Evolutionary conservation across 2,888 invertebrate genomes (phyloP).

Genomic region (Diabrotica balteata): DNA sequence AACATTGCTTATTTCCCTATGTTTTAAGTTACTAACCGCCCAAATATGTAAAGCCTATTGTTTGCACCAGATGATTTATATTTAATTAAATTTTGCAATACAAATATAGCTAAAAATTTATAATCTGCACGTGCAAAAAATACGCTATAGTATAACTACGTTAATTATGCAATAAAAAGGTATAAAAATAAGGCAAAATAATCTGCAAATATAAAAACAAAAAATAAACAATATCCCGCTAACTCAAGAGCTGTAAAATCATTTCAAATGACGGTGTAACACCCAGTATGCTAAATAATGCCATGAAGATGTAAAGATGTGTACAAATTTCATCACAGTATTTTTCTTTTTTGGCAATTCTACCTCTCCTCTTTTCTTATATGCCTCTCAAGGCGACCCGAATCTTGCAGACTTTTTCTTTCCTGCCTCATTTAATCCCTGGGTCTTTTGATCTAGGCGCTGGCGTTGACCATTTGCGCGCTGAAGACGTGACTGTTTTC

Average conservation of each 20-base stretch:
- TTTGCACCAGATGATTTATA: too few relatives aligned
- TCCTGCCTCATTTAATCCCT: conserved; percentile 6
- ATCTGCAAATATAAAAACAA: neutral
- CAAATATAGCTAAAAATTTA: too few relatives aligned
- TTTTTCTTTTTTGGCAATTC: conserved; percentile 44
- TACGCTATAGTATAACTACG: too few relatives aligned
- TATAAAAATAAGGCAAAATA: neutral
- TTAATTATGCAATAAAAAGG: neutral
- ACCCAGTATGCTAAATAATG: conserved; percentile 28
- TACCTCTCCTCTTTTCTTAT: conserved; percentile 29
- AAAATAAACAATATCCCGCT: neutral
- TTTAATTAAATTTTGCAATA: too few relatives aligned
- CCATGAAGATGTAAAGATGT: conserved; percentile 27
- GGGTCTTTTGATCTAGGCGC: conserved; percentile 36
- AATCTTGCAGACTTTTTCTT: neutral
- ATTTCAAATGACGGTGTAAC: neutral
- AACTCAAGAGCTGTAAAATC: conserved; percentile 8
- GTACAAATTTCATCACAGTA: conserved; percentile 40
- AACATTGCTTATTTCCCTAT: conserved; percentile 1
- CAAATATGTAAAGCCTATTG: neutral
- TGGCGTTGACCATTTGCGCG: conserved; percentile 46
- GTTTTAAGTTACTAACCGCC: conserved; percentile 14
- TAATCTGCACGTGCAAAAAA: too few relatives aligned
- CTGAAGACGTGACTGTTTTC: conserved; percentile 38
- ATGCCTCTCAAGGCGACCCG: conserved; percentile 16